Conservation (phyloP, 2,797 vertebrate species). For the Yasuhikotakia modesta region DNA sequence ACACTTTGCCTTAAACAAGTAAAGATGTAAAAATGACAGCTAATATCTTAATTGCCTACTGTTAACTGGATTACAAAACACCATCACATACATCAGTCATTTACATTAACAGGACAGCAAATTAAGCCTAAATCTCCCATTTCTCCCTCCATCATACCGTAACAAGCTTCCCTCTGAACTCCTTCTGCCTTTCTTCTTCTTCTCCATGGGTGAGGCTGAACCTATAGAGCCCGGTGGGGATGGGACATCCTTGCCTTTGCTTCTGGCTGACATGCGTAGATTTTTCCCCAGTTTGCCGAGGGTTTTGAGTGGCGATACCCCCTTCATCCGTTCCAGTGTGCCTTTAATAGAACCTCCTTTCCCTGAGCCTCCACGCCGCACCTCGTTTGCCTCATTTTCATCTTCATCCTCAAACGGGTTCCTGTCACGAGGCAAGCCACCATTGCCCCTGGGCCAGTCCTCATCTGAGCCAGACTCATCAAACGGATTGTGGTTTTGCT, state of each 20-base stretch:
- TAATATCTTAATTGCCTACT: not conserved
- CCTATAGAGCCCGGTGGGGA: slow-evolving; percentile 72
- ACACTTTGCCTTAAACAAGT: no score
- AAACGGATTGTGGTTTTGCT: slow-evolving; percentile 71
- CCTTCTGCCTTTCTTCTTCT: slow-evolving; percentile 80
- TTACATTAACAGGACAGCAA: not conserved
- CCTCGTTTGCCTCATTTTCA: slow-evolving; percentile 80
- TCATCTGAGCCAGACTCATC: slow-evolving; percentile 62
- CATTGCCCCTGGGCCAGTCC: slow-evolving; percentile 60
- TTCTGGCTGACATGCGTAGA: slow-evolving; percentile 70
- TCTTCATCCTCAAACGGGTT: slow-evolving; percentile 81
- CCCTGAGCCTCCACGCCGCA: slow-evolving; percentile 66
- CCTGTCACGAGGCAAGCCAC: slow-evolving; percentile 69
- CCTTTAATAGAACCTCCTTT: slow-evolving; percentile 73
- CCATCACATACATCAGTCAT: not conserved
- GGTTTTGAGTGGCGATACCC: slow-evolving; percentile 74
- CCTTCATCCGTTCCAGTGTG: slow-evolving; percentile 65
- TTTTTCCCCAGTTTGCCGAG: slow-evolving; percentile 78
- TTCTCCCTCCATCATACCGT: slow-evolving; percentile 61
- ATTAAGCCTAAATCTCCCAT: not conserved
- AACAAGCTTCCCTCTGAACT: slow-evolving; percentile 86
- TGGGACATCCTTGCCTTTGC: slow-evolving; percentile 64
- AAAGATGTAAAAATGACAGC: no score
- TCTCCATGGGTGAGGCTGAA: slow-evolving; percentile 68
- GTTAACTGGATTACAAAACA: not conserved